Conservation (phyloP, 2,113 vertebrate genomes). For the Terrapene triunguis region DNA sequence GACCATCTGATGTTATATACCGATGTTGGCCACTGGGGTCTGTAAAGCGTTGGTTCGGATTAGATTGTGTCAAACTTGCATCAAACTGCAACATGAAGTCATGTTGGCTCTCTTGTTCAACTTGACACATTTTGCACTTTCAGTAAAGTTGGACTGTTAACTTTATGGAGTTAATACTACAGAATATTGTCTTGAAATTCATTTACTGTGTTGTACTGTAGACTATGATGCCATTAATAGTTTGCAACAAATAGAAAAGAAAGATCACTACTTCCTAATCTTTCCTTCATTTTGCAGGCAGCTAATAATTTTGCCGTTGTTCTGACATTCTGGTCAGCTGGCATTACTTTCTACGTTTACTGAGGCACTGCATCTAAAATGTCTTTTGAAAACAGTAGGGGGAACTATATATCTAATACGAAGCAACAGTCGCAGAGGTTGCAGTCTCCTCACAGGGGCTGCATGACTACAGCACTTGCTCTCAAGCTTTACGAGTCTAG, state of each 20-base stretch:
- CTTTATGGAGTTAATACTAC: constrained; percentile 58
- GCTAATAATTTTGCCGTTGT: constrained; percentile 72
- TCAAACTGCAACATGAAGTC: constrained; percentile 9
- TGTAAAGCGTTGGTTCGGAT: constrained; percentile 31
- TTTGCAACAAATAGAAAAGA: constrained; percentile 66
- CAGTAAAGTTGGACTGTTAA: constrained; percentile 55
- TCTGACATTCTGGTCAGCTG: constrained; percentile 63
- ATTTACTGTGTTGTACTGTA: constrained; percentile 60
- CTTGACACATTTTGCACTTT: constrained; percentile 37
- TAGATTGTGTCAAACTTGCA: constrained; percentile 10
- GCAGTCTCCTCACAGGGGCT: neutral
- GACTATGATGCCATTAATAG: constrained; percentile 67
- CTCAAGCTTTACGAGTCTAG: neutral
- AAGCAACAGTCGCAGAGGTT: neutral
- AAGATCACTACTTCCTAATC: constrained; percentile 73
- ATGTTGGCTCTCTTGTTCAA: constrained; percentile 41
- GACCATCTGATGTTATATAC: neutral
- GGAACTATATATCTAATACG: neutral
- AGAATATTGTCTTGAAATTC: constrained; percentile 61
- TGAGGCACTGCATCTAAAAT: constrained; percentile 26
- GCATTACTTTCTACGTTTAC: constrained; percentile 68
- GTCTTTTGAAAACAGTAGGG: constrained; percentile 27
- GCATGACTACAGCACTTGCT: neutral
- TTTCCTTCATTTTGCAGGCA: constrained; percentile 61
- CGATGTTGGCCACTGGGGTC: neutral